A percentile compares a stretch with the other conserved stretches of the same genome.
Evolutionary conservation across 2,113 vertebrate species (phyloP).

Genomic region (Chaetodon trifascialis): DNA sequence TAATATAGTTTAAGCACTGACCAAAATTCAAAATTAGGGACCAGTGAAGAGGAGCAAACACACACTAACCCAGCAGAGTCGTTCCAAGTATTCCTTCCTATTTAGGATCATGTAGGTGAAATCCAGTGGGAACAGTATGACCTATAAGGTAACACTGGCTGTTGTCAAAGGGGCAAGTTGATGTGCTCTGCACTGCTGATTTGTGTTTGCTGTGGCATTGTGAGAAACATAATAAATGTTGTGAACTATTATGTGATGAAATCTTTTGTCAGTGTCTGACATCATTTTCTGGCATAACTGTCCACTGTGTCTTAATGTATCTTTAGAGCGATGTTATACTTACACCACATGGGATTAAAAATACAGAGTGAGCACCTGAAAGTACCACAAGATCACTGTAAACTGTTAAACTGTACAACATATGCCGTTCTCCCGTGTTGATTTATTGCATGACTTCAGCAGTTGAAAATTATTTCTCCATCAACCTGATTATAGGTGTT

Average conservation of each 20-base stretch:
- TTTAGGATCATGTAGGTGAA: conserved; percentile 24
- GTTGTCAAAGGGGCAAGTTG: conserved; percentile 38
- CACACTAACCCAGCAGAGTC: conserved; percentile 13
- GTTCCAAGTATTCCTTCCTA: conserved; percentile 12
- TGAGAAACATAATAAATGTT: conserved; percentile 69
- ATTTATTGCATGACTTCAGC: too few species aligned
- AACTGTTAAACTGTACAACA: background rate
- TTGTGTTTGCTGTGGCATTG: conserved; percentile 64
- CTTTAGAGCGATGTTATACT: background rate
- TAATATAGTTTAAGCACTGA: conserved; percentile 45
- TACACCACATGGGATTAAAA: background rate
- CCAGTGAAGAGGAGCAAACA: conserved; percentile 42
- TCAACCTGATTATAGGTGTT: too few species aligned
- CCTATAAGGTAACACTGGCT: conserved; percentile 54
- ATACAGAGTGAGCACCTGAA: background rate
- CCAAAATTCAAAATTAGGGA: conserved; percentile 64
- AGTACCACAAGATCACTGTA: background rate
- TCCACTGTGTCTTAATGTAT: background rate
- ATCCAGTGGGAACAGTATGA: conserved; percentile 24
- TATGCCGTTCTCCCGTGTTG: too few species aligned
- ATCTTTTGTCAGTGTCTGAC: background rate
- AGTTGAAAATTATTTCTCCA: too few species aligned
- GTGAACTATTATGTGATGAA: conserved; percentile 36
- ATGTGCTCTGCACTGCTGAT: conserved; percentile 60
- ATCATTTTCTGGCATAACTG: background rate